Base-by-base conservation (phyloP, 2,888 invertebrate species). In the Notocelia uddmanniana region DNA sequence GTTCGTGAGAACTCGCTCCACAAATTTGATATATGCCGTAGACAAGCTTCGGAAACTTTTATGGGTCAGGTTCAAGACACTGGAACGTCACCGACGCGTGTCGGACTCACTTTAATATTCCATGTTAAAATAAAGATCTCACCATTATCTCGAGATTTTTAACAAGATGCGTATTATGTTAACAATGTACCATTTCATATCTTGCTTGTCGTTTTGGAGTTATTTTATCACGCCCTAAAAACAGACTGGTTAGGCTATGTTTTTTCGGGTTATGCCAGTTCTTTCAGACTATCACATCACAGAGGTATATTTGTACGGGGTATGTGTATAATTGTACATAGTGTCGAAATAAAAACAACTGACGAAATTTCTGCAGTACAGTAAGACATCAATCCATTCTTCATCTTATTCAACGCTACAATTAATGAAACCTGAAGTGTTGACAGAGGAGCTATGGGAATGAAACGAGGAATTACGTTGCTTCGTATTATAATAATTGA, bases 1-100 rank as follows among this genome's bases (percentile, higher is more conserved):
- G 83, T 76, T 81, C 83, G 81, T 83, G 83, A 81, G 84, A 88
- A 89, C 87, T 60, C 60, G 67, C 60, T 72, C 45, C 54, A 67
- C 37, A 60, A 59, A 64, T 54, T 64, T 54, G 64, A 64, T 64
- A 64, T 64, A 23, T 57, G 45, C 23, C 55, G 26, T 45, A 57
- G 66, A 45, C 57, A 67, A 57, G 15, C 45, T 67, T 67, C 54
- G 64, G 21, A 54, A 41, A 34, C 37, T 63, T 52, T 37, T 64
- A 52, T 52, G 63, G 63, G 63, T 52, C 63, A 63, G 41, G 26
- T 67, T 57, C 45, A 67, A 57, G 55, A 64, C 50, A 34, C 64
- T 54, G 64, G 52, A 64, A 37, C 52, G 64, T 54, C 63, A 34
- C 21, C 37, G 23, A 34, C 3, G 54, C 37, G 37, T 54, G 21